phyloP scores from a whole-genome alignment of 2,888 invertebrate genomes.

The Stegophylla sp. region DNA sequence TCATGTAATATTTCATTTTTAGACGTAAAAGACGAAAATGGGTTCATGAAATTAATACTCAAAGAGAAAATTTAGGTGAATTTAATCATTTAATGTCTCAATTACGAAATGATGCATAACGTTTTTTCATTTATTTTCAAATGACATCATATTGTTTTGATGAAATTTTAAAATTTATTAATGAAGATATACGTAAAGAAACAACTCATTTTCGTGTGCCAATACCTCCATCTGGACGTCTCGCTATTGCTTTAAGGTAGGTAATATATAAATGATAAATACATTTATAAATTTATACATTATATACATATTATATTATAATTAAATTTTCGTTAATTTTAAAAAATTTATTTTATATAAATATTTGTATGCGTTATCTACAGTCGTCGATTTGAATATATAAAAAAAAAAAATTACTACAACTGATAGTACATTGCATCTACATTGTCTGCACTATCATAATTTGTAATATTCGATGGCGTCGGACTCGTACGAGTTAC shows the following conservation, averaged over 20 bases:
- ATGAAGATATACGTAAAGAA: slow-evolving; percentile 36
- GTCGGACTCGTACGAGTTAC: slow-evolving; percentile 14
- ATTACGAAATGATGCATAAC: slow-evolving; percentile 7
- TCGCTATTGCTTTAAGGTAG: slow-evolving; percentile 27
- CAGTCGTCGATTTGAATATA: too few species aligned
- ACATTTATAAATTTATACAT: neutral
- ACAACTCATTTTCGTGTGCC: slow-evolving; percentile 29
- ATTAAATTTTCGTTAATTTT: neutral
- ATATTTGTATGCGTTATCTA: neutral
- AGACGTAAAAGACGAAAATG: slow-evolving; percentile 29
- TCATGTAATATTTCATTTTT: slow-evolving; percentile 16
- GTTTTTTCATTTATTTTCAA: slow-evolving; percentile 28
- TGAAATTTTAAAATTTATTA: slow-evolving; percentile 25
- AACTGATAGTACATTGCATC: slow-evolving; percentile 20
- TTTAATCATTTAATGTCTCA: slow-evolving; percentile 27
- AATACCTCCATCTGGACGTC: slow-evolving; percentile 24
- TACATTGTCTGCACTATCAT: slow-evolving; percentile 27
- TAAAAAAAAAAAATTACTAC: neutral
- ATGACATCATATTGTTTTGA: slow-evolving; percentile 29
- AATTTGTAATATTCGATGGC: slow-evolving; percentile 11
- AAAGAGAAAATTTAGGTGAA: slow-evolving; percentile 29
- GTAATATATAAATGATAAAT: slow-evolving; percentile 14
- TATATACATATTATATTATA: too few species aligned
- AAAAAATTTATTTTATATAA: neutral
- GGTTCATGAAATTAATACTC: slow-evolving; percentile 18